These are phyloP conservation scores for Thalassoma bifasciatum DNA, from an alignment of 2,113 vertebrate species.

Conservation along the genomic window DNA sequence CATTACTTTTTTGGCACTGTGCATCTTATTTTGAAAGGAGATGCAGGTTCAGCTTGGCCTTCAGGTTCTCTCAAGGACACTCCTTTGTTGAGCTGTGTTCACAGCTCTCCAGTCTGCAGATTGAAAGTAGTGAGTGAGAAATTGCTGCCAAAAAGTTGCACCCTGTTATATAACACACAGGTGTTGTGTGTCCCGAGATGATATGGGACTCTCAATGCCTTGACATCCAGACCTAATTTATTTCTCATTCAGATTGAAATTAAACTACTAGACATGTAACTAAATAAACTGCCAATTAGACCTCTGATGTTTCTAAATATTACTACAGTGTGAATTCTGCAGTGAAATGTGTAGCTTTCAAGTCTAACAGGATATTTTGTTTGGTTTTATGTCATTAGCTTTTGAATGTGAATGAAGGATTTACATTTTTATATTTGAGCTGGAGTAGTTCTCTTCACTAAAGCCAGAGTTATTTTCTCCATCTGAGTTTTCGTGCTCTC, in stretches of 20 bases:
- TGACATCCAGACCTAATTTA: background rate
- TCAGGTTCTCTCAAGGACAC: background rate
- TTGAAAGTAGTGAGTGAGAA: background rate
- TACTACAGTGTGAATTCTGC: too few relatives aligned
- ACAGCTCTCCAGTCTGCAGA: background rate
- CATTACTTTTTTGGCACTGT: background rate
- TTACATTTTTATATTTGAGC: too few relatives aligned
- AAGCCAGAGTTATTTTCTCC: constrained; percentile 23
- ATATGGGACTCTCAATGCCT: background rate
- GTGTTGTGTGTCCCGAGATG: background rate
- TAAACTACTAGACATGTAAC: background rate
- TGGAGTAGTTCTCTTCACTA: background rate
- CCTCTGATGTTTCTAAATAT: too few relatives aligned
- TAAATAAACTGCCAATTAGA: background rate
- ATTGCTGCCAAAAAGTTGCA: background rate
- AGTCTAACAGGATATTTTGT: too few relatives aligned
- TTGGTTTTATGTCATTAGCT: too few relatives aligned
- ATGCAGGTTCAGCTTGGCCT: background rate
- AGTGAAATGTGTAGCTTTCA: too few relatives aligned
- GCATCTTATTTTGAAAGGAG: background rate
- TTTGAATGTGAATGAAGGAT: too few relatives aligned
- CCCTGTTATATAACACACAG: background rate
- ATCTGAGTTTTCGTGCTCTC: background rate
- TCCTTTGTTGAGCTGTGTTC: background rate
- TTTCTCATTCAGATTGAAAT: background rate